These are phyloP conservation scores for Ectropis grisescens DNA, from an alignment of 1,140 invertebrate genomes.

Conservation along the genomic window DNA sequence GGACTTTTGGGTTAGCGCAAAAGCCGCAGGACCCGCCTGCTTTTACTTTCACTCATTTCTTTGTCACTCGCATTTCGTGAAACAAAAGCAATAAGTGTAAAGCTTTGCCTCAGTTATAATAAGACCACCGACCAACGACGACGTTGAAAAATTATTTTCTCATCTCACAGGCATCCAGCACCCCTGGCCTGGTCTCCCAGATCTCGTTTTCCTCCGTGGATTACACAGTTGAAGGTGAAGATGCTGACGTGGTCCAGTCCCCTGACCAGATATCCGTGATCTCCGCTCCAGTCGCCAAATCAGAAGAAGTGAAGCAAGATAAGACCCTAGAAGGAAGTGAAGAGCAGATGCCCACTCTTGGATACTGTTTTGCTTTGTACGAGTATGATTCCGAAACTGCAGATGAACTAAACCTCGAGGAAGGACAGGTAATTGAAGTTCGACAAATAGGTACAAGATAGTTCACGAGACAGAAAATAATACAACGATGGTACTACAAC, in stretches of 20 bases:
- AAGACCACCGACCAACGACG: too few species aligned
- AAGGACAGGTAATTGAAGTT: constrained; percentile 91
- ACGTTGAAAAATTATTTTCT: too few species aligned
- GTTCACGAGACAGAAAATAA: too few species aligned
- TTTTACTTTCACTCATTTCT: too few species aligned
- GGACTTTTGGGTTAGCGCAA: too few species aligned
- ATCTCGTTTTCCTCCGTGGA: constrained; percentile 94
- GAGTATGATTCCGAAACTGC: constrained; percentile 91
- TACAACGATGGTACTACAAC: too few species aligned
- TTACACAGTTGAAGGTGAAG: constrained; percentile 89
- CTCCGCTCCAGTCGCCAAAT: constrained; percentile 66
- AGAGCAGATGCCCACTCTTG: constrained; percentile 52
- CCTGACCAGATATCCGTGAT: constrained; percentile 77
- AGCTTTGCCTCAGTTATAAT: too few species aligned
- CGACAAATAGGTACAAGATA: too few species aligned
- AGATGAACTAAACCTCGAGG: constrained; percentile 90
- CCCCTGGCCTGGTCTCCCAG: constrained; percentile 75
- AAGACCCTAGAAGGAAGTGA: constrained; percentile 20
- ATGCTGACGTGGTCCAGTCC: constrained; percentile 74
- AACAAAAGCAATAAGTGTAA: too few species aligned
- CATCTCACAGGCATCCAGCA: too few species aligned
- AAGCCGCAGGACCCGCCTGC: too few species aligned
- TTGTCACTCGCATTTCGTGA: too few species aligned
- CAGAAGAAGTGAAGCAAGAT: constrained; percentile 37
- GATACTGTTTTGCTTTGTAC: constrained; percentile 88